phyloP scores from a whole-genome alignment of 2,113 vertebrate species.

The Clarias macrocephalus region DNA sequence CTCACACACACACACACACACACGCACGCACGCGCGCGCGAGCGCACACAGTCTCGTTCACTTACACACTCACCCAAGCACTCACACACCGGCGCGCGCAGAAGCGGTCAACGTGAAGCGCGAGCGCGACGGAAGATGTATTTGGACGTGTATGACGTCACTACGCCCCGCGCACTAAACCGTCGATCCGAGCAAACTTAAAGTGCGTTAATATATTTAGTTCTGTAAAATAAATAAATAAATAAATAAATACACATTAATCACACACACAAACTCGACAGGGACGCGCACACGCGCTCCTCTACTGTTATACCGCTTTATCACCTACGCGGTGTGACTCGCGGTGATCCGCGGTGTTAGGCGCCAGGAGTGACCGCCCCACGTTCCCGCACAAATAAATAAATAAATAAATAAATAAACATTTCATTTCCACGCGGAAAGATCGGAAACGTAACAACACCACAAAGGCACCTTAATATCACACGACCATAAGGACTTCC shows the following conservation, averaged over 20 bases:
- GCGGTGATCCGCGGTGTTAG: no score
- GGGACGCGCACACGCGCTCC: no score
- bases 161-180: neutral
- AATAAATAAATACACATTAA: neutral
- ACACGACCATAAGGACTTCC: no score
- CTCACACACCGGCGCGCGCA: neutral
- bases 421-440: no score
- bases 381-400: no score
- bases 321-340: no score
- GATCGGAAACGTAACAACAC: no score
- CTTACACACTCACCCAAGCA: neutral
- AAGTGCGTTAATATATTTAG: neutral
- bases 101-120: conserved; percentile 37
- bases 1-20: neutral
- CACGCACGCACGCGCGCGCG: neutral
- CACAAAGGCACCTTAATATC: no score
- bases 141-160: conserved; percentile 47
- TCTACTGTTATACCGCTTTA: no score
- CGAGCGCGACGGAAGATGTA: neutral
- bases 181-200: neutral
- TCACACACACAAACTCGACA: neutral
- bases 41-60: neutral
- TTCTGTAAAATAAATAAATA: no score
- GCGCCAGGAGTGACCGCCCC: no score
- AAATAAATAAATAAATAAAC: no score